Evolutionary conservation across 2,888 invertebrate species (phyloP).

Genomic region (Ptychoptera contaminata): DNA sequence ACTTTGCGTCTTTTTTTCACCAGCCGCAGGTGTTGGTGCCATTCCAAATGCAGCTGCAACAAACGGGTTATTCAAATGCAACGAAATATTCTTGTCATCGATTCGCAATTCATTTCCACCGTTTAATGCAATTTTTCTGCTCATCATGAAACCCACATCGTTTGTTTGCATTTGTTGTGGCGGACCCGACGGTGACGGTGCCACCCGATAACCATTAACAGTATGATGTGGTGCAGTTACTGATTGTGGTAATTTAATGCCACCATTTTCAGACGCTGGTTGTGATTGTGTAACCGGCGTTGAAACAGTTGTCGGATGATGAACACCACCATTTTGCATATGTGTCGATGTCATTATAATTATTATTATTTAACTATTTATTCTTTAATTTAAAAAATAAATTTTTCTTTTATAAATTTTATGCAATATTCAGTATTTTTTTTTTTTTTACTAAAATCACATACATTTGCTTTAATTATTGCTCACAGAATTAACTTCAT

Average conservation of each 20-base stretch:
- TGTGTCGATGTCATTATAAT: slow-evolving; percentile 10
- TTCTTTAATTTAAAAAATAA: neutral
- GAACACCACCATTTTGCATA: slow-evolving; percentile 9
- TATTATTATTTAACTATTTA: neutral
- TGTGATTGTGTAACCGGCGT: neutral
- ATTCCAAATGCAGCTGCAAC: slow-evolving; percentile 10
- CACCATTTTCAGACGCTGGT: slow-evolving; percentile 9
- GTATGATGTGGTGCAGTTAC: neutral
- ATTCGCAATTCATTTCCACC: slow-evolving; percentile 15
- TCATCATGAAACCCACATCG: slow-evolving; percentile 11
- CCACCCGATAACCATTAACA: slow-evolving; percentile 10
- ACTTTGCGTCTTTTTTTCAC: neutral
- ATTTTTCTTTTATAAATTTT: no score
- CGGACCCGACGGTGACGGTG: slow-evolving; percentile 2
- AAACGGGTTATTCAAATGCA: slow-evolving; percentile 15
- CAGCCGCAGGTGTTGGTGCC: slow-evolving; percentile 3
- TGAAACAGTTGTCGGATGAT: slow-evolving; percentile 2
- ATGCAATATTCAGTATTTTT: no score
- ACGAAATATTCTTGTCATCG: slow-evolving; percentile 15
- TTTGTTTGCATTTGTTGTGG: slow-evolving; percentile 10
- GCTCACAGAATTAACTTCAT: no score
- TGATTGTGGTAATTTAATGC: slow-evolving; percentile 1
- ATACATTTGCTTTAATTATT: no score
- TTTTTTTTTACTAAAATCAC: neutral
- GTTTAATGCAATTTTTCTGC: slow-evolving; percentile 14